These are phyloP conservation scores for Leptopilina drosophilae DNA, from an alignment of 2,888 invertebrate genomes.

Conservation along the genomic window DNA sequence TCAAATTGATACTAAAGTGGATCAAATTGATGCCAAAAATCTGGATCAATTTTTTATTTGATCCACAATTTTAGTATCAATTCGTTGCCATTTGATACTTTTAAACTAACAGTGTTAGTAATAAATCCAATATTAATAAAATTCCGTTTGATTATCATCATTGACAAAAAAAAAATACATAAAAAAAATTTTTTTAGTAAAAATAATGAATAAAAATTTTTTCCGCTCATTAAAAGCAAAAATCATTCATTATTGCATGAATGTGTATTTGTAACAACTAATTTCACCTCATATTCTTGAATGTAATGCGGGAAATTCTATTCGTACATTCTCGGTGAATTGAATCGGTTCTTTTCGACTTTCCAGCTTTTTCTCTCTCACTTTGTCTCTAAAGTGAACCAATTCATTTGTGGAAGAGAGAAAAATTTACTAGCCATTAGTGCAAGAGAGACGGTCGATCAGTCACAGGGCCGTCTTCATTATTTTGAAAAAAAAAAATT, in stretches of 20 bases:
- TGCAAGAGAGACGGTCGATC: neutral
- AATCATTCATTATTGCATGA: neutral
- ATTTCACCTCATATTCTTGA: slow-evolving; percentile 28
- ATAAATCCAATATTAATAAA: too few species aligned
- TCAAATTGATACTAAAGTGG: too few species aligned
- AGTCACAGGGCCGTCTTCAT: slow-evolving; percentile 3
- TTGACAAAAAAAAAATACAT: too few species aligned
- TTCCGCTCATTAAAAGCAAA: neutral
- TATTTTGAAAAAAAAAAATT: neutral
- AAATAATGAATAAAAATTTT: neutral
- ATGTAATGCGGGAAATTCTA: slow-evolving; percentile 65
- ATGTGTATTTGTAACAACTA: neutral
- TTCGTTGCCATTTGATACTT: too few species aligned
- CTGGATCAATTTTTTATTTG: too few species aligned
- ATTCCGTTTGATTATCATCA: too few species aligned
- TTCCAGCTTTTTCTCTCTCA: slow-evolving; percentile 5
- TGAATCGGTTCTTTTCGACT: slow-evolving; percentile 61
- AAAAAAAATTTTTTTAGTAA: neutral
- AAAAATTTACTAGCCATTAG: slow-evolving; percentile 37
- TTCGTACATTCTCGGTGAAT: slow-evolving; percentile 60
- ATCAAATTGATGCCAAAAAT: too few species aligned
- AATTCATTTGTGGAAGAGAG: slow-evolving; percentile 65
- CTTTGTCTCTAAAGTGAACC: slow-evolving; percentile 52
- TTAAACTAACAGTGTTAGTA: too few species aligned
- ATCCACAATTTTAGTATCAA: too few species aligned